Conservation (phyloP, 2,797 vertebrate genomes). For the Oreonectes daqikongensis region DNA sequence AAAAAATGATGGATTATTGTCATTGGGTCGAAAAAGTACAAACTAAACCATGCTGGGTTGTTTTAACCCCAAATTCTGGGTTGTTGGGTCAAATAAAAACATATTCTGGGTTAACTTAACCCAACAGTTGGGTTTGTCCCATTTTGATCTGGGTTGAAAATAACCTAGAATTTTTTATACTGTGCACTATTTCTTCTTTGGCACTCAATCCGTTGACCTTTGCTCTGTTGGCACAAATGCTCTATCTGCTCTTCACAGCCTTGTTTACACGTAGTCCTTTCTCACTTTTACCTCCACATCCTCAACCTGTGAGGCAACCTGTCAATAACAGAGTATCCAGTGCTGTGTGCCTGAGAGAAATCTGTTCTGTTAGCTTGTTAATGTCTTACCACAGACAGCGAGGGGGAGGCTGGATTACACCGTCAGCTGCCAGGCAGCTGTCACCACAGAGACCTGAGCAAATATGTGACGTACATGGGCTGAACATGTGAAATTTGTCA, state of each 20-base stretch:
- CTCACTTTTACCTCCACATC: slow-evolving; percentile 15
- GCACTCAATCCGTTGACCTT: neutral
- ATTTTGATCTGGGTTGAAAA: too few species aligned
- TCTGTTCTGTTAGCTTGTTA: slow-evolving; percentile 52
- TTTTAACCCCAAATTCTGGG: too few species aligned
- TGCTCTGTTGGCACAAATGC: neutral
- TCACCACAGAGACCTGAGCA: slow-evolving; percentile 26
- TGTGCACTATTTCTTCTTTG: neutral
- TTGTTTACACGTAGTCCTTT: neutral
- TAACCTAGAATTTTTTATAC: too few species aligned
- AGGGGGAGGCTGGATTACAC: slow-evolving; percentile 34
- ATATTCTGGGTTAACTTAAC: too few species aligned
- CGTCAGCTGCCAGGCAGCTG: slow-evolving; percentile 22
- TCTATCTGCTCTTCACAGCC: neutral
- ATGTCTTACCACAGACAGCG: slow-evolving; percentile 45
- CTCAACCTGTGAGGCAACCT: slow-evolving; percentile 16
- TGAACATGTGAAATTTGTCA: neutral
- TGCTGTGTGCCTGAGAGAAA: neutral
- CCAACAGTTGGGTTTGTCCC: too few species aligned
- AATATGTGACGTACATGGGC: slow-evolving; percentile 8
- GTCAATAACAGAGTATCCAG: neutral
- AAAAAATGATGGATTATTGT: too few species aligned
- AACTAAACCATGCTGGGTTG: too few species aligned
- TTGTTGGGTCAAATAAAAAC: too few species aligned
- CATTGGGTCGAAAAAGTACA: too few species aligned